These are phyloP conservation scores for Zootermopsis nevadensis DNA, from an alignment of 2,888 invertebrate genomes.

Conservation along the genomic window DNA sequence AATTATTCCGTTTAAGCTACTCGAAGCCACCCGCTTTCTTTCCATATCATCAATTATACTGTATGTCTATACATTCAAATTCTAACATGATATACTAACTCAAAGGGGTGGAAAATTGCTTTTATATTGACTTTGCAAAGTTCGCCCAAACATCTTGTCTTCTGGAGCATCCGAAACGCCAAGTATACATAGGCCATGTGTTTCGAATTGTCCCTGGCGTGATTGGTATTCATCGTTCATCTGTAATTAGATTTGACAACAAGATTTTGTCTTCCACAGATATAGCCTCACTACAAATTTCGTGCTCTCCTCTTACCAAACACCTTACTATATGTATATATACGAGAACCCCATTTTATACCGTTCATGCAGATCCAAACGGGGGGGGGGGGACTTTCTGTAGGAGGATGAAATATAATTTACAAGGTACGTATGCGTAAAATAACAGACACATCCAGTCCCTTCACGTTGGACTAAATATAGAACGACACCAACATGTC, in stretches of 20 bases:
- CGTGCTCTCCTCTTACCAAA: neutral
- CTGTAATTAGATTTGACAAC: conserved; percentile 32
- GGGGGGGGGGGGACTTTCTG: neutral
- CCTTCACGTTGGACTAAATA: conserved; percentile 16
- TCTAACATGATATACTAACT: neutral
- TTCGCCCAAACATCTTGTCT: neutral
- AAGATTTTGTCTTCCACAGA: conserved; percentile 15
- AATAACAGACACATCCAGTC: neutral
- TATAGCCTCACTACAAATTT: conserved; percentile 2
- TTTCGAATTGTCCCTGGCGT: conserved; percentile 6
- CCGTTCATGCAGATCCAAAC: neutral
- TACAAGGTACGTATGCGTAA: conserved; percentile 14
- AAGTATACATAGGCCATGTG: neutral
- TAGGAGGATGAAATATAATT: conserved; percentile 14
- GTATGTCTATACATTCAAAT: neutral
- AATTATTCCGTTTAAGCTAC: neutral
- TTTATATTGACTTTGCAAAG: conserved; percentile 27
- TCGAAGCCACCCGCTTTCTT: neutral
- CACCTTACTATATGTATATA: neutral
- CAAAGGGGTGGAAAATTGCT: conserved; percentile 34
- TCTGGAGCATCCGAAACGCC: neutral
- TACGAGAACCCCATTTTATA: conserved; percentile 27
- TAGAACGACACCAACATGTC: neutral
- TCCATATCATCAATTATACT: neutral
- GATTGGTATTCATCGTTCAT: conserved; percentile 36